Conservation (phyloP, 2,888 invertebrate species). For the Drosophila mulleri region DNA sequence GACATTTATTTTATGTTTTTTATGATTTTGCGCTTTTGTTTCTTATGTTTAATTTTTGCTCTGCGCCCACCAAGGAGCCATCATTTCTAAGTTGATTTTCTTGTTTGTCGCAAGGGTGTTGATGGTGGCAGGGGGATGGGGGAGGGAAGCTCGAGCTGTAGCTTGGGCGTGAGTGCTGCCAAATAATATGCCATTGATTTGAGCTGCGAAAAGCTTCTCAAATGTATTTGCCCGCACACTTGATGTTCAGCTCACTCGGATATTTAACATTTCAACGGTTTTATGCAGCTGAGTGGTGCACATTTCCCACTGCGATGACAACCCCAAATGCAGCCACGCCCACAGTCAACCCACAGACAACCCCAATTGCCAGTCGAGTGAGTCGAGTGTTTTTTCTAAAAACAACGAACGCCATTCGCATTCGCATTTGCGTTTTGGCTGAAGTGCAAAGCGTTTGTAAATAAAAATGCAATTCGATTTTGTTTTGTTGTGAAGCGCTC, state of each 20-base stretch:
- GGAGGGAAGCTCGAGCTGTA: too few relatives aligned
- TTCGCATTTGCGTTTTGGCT: slow-evolving; percentile 35
- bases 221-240: slow-evolving; percentile 15
- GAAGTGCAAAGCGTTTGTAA: slow-evolving; percentile 76
- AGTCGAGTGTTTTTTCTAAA: slow-evolving; percentile 40
- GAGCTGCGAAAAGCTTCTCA: slow-evolving; percentile 12
- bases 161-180: slow-evolving; percentile 3
- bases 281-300: slow-evolving; percentile 33
- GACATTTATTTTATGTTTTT: slow-evolving; percentile 79
- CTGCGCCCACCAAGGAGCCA: slow-evolving; percentile 74
- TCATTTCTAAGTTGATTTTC: slow-evolving; percentile 84
- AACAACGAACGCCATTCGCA: slow-evolving; percentile 44
- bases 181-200: slow-evolving; percentile 32
- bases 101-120: slow-evolving; percentile 59
- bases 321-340: slow-evolving; percentile 16
- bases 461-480: slow-evolving; percentile 83
- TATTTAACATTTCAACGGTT: slow-evolving; percentile 55
- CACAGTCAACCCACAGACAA: neutral
- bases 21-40: slow-evolving; percentile 72
- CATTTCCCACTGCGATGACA: slow-evolving; percentile 40
- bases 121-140: neutral
- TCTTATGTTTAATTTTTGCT: slow-evolving; percentile 56
- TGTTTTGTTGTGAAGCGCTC: slow-evolving; percentile 58
- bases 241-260: slow-evolving; percentile 24
- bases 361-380: neutral